Percentiles rank a stretch among this genome's conserved stretches.
Evolutionary conservation across 2,113 vertebrate species (phyloP).

Genomic region (Mastomys coucha): DNA sequence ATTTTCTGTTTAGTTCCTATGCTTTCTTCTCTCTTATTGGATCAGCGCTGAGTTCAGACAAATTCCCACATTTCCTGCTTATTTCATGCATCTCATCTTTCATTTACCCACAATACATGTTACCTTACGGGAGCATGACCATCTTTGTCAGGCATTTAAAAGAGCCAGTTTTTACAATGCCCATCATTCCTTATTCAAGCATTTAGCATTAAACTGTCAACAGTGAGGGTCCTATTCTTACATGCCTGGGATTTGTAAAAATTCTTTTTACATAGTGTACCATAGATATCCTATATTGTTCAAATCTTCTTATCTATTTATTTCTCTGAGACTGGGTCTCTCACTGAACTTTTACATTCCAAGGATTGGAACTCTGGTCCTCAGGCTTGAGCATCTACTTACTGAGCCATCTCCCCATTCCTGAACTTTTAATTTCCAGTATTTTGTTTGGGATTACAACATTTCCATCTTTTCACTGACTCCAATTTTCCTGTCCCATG

Average conservation of each 20-base stretch:
- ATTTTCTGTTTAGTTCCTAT: not conserved
- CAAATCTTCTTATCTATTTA: not conserved
- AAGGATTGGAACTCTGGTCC: not conserved
- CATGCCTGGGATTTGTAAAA: not conserved
- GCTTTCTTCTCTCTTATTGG: not conserved
- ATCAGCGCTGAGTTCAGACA: not conserved
- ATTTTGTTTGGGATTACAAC: not conserved
- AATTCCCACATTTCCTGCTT: conserved; percentile 44
- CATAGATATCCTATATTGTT: not conserved
- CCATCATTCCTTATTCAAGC: not conserved
- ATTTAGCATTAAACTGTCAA: not conserved
- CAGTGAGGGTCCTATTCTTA: not conserved
- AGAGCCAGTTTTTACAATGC: conserved; percentile 16
- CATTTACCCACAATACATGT: conserved; percentile 7
- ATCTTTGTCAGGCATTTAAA: not conserved
- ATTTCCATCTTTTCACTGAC: not conserved
- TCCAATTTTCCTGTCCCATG: not conserved
- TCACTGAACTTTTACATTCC: not conserved
- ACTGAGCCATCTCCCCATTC: not conserved
- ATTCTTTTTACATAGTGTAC: not conserved
- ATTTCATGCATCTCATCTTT: conserved; percentile 12
- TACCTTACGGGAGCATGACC: not conserved
- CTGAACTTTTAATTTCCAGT: not conserved
- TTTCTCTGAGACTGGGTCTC: not conserved
- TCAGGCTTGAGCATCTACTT: not conserved